Evolutionary conservation across 2,888 invertebrate genomes (phyloP), one percentile per base, ranked within the genome.

Genomic region (Cheilosia vernalis): DNA sequence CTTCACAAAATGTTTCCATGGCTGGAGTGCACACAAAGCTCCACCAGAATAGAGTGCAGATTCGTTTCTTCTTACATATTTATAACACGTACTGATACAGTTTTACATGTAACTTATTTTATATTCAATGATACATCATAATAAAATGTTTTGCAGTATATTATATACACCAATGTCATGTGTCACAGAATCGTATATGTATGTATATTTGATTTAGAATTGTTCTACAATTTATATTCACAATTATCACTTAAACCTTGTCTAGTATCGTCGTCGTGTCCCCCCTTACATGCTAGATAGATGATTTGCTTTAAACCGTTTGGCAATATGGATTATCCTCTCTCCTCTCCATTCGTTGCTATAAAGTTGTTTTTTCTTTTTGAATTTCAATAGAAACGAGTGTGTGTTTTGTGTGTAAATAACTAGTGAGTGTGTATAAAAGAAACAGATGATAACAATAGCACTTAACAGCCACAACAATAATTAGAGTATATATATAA

Each of bases 1-100:
- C 89, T 99, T 99, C 93, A 97, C 96, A 85, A 98, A 98, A 93
- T 99, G 99, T 93, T 99, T 99, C 94, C 99, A 99, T 91, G 99
- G 98, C 77, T 99, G 99, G 99, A 96, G 98, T 84, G 94, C 95
- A 87, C 97, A 98, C 92, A 98, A 98, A 88, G 89, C 90, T 72
- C 88, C 89, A 13, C 89, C 89, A 10, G 90, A 90, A 64, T 90
- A 89, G 63, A 5, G 19, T 27, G 42, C 40, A 9, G 10, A 49
- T 27, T 44, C 10, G 19, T 58, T 64, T 30, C 21, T 64, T 58
- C 56, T 67, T 74, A 30, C 7, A 56, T 17, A 17, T 67, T 17
- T 53, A 66, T 82, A 67, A 83, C 66, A 73, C 55, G 72, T 78
- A 78, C 82, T 74, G 80, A 84, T 70, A 66, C 49, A 78, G 53